A percentile compares a stretch with the other conserved stretches of the same genome.
These are phyloP conservation scores for Rallus crepitans DNA, from an alignment of 2,797 vertebrate genomes.

Conservation along the genomic window DNA sequence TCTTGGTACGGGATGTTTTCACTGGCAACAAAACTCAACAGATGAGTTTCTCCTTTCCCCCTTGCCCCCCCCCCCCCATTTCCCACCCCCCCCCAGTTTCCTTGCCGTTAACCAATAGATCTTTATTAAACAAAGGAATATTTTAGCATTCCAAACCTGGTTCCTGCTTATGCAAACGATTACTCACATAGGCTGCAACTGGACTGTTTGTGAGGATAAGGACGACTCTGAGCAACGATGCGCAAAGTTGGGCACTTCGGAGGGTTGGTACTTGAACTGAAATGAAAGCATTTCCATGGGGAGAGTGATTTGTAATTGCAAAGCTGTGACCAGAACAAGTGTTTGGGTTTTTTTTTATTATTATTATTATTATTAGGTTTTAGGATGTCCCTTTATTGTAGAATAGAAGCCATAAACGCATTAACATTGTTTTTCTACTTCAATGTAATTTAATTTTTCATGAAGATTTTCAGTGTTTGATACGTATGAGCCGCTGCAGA, in stretches of 20 bases:
- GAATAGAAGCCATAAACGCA: constrained; percentile 80
- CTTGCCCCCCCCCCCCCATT: neutral
- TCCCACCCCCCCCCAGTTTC: neutral
- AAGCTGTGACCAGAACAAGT: constrained; percentile 68
- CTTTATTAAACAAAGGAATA: constrained; percentile 70
- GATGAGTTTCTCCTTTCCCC: constrained; percentile 12
- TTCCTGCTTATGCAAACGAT: constrained; percentile 30
- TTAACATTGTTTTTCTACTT: constrained; percentile 76
- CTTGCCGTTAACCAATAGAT: constrained; percentile 60
- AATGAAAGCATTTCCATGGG: constrained; percentile 44
- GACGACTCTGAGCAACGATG: neutral
- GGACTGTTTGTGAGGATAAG: neutral
- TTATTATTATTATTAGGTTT: constrained; percentile 58
- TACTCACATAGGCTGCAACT: neutral
- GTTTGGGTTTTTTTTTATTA: neutral
- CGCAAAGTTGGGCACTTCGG: neutral
- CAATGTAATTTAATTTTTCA: constrained; percentile 64
- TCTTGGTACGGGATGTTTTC: constrained; percentile 58
- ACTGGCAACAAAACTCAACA: constrained; percentile 63
- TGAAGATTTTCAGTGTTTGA: constrained; percentile 43
- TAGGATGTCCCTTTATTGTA: constrained; percentile 70
- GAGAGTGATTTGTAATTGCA: constrained; percentile 55
- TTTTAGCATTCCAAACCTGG: constrained; percentile 71
- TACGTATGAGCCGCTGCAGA: constrained; percentile 47
- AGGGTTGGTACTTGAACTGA: constrained; percentile 40